These are phyloP conservation scores for Nixonia krombeini DNA, from an alignment of 1,140 invertebrate species.

Conservation along the genomic window DNA sequence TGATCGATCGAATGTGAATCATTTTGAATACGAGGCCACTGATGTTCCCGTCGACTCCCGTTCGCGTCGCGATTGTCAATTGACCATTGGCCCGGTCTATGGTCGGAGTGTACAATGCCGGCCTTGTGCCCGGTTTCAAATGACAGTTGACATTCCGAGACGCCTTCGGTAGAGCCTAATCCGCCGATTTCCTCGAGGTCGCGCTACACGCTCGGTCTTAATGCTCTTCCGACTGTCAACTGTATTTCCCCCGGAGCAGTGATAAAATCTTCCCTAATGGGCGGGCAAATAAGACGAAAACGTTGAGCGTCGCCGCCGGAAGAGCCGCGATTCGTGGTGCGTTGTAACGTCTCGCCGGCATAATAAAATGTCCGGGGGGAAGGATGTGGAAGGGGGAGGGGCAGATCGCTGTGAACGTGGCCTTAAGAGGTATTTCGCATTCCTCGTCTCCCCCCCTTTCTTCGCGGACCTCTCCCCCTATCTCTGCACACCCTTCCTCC, in stretches of 20 bases:
- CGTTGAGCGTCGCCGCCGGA: background rate
- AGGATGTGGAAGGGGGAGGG: no score
- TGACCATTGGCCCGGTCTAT: no score
- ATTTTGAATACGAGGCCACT: no score
- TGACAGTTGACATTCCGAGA: no score
- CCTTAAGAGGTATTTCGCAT: background rate
- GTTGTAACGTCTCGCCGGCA: constrained; percentile 4
- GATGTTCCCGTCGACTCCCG: no score
- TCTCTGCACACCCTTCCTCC: no score
- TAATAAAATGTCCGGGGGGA: background rate
- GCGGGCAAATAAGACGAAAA: constrained; percentile 6
- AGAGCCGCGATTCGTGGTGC: constrained; percentile 20
- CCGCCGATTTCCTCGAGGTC: background rate
- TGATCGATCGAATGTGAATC: no score
- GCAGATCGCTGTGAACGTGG: background rate
- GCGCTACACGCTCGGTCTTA: background rate
- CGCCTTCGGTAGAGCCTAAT: background rate
- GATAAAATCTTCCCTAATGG: constrained; percentile 8
- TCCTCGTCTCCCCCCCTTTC: no score
- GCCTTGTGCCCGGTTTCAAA: background rate
- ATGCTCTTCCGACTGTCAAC: background rate
- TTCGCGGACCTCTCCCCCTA: background rate
- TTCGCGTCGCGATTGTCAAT: no score
- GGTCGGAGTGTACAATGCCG: background rate
- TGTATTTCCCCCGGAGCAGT: background rate